phyloP scores from a whole-genome alignment of 2,113 vertebrate species.

The Heptranchias perlo region DNA sequence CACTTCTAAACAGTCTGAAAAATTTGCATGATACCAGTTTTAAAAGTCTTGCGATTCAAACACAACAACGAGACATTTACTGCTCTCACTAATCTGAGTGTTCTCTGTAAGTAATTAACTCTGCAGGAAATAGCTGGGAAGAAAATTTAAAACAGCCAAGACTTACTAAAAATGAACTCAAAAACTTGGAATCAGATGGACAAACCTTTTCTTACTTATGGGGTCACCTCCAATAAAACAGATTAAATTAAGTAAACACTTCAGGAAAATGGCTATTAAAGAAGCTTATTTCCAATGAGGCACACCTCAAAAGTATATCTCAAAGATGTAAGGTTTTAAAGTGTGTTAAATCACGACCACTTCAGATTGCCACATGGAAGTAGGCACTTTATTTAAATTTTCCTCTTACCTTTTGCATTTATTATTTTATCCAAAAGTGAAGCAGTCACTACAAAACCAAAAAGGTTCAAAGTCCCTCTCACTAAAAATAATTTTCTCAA shows the following conservation, averaged over 20 bases:
- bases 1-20: background rate
- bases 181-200: background rate
- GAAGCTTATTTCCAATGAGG: background rate
- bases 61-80: background rate
- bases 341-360: background rate
- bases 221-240: background rate
- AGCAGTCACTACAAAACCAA: background rate
- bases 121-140: background rate
- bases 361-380: background rate
- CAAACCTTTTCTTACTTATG: background rate
- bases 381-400: background rate
- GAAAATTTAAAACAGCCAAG: background rate
- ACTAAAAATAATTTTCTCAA: constrained; percentile 8
- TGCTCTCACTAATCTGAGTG: background rate
- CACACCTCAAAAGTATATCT: background rate
- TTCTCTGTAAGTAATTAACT: background rate
- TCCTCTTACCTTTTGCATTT: background rate
- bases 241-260: background rate
- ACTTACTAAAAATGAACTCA: background rate
- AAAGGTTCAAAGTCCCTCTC: background rate
- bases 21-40: background rate
- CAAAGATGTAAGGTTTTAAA: background rate
- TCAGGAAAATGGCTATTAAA: background rate
- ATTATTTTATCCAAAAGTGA: background rate
- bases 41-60: background rate